These are phyloP conservation scores for Apis laboriosa DNA, from an alignment of 1,140 invertebrate species.

Conservation along the genomic window DNA sequence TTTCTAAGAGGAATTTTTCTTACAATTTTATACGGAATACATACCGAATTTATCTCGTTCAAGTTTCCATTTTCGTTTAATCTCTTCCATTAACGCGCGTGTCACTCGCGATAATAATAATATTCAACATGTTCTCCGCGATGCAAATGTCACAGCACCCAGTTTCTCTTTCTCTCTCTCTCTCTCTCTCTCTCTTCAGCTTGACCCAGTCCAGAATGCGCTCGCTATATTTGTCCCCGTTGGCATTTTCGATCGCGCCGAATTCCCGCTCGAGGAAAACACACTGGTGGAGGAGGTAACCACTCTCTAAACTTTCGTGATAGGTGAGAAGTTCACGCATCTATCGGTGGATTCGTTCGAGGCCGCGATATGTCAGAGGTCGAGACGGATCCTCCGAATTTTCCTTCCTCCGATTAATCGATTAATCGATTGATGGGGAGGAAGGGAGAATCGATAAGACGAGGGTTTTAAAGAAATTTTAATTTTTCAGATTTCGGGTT, in stretches of 20 bases:
- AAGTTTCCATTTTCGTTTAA: slow-evolving; percentile 10
- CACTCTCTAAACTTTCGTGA: slow-evolving; percentile 34
- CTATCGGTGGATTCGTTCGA: slow-evolving; percentile 1
- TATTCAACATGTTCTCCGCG: slow-evolving; percentile 4
- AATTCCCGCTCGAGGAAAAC: slow-evolving; percentile 15
- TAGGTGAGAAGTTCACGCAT: slow-evolving; percentile 48
- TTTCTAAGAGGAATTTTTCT: no score
- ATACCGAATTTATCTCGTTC: not conserved
- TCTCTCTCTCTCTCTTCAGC: no score
- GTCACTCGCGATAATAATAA: slow-evolving; percentile 27
- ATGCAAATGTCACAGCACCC: slow-evolving; percentile 38
- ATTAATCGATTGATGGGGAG: no score
- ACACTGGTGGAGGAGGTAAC: not conserved
- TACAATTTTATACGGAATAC: no score
- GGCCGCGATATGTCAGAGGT: slow-evolving; percentile 16
- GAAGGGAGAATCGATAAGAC: not conserved
- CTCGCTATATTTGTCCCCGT: slow-evolving; percentile 23
- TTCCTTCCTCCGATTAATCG: no score
- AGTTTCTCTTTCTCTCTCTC: not conserved
- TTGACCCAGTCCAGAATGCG: slow-evolving; percentile 29
- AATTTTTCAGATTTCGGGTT: no score
- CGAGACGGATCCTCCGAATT: not conserved
- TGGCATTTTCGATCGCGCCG: slow-evolving; percentile 34
- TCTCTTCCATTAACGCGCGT: not conserved
- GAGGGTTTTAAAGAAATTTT: no score